phyloP scores from a whole-genome alignment of 2,888 invertebrate genomes.

The Ephialtes manifestator region DNA sequence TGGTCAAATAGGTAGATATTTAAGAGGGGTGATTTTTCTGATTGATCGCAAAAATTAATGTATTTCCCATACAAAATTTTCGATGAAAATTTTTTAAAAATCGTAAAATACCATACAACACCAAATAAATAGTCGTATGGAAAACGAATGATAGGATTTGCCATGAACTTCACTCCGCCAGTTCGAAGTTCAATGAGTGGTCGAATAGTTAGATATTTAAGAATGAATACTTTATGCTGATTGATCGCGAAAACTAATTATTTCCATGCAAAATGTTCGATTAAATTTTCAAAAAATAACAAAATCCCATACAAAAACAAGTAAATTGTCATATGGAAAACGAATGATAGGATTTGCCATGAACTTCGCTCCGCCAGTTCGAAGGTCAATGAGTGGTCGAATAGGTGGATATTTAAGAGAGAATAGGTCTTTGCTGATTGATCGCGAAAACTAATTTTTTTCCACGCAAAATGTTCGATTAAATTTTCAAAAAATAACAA shows the following conservation, averaged over 20 bases:
- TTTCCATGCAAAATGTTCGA: no score
- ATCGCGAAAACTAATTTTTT: no score
- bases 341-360: neutral
- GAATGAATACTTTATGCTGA: constrained; percentile 72
- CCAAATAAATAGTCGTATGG: neutral
- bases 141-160: neutral
- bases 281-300: neutral
- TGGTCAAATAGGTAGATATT: constrained; percentile 79
- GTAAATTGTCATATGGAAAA: neutral
- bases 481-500: neutral
- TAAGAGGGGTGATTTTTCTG: no score
- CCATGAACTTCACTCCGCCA: neutral
- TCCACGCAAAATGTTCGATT: no score
- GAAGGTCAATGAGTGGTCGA: constrained; percentile 80
- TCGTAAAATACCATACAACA: neutral
- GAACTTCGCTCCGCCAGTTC: neutral
- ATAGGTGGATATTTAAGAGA: constrained; percentile 78
- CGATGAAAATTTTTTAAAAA: no score
- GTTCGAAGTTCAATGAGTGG: constrained; percentile 78
- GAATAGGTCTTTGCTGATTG: no score
- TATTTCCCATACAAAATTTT: no score
- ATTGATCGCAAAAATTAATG: no score
- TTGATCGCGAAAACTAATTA: no score
- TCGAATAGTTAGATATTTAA: constrained; percentile 79
- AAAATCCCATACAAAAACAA: neutral